Percentiles rank a stretch among this genome's conserved stretches.
phyloP scores from a whole-genome alignment of 2,113 vertebrate genomes.

The Cricetomys ansorgei region DNA sequence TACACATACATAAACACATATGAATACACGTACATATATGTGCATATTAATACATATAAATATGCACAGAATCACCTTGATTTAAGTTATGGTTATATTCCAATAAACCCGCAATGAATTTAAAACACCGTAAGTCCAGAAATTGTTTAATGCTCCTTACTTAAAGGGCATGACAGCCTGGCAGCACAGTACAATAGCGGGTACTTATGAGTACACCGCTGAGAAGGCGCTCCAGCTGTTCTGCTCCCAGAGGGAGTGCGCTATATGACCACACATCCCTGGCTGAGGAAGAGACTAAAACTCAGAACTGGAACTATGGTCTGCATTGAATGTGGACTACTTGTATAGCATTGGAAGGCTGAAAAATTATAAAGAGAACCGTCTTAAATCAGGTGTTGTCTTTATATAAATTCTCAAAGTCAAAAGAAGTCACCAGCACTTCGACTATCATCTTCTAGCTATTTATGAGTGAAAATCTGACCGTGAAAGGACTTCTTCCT shows the following conservation, averaged over 20 bases:
- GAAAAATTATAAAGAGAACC: not conserved
- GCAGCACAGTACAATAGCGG: too few species aligned
- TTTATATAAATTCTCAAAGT: not conserved
- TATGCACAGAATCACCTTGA: not conserved
- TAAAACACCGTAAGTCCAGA: not conserved
- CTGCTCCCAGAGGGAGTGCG: not conserved
- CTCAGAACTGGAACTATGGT: not conserved
- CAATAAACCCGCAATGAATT: not conserved
- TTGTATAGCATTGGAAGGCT: not conserved
- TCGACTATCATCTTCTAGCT: not conserved
- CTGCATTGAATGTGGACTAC: not conserved
- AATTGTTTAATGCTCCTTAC: not conserved
- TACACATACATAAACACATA: not conserved
- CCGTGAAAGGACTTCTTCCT: not conserved
- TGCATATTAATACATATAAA: not conserved
- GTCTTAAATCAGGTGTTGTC: not conserved
- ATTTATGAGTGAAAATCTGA: not conserved
- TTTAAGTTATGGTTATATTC: not conserved
- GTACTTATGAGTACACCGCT: not conserved
- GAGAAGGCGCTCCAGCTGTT: not conserved
- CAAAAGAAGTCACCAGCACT: not conserved
- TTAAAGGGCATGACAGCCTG: not conserved
- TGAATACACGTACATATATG: too few species aligned
- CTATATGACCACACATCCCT: rapidly evolving
- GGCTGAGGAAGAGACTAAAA: not conserved